Evolutionary conservation across 2,888 invertebrate species (phyloP), one percentile per base, ranked within the genome.

Genomic region (Branchinecta sandiegonensis): DNA sequence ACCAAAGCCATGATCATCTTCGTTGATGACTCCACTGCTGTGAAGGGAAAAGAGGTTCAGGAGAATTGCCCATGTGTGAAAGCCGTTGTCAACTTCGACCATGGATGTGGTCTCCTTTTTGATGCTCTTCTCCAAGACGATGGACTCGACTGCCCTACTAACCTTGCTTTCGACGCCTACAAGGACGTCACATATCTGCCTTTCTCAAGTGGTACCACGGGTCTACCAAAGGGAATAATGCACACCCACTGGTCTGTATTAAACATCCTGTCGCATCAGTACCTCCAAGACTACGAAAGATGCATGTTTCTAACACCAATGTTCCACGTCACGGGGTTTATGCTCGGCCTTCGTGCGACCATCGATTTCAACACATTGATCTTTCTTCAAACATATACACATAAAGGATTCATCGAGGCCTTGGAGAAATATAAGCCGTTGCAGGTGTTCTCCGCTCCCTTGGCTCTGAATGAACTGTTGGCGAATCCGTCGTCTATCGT

Each of bases 401-500:
- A 56, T 14, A 10, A 56, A 56, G 56, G n/a, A 14, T 56, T 56
- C 1, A 56, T 56, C n/a, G 17, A 56, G 10, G 17, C 17, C n/a
- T 56, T 56, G 56, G 56, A 56, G 17, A 56, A 56, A 56, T 56
- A 56, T 17, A n/a, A 56, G 56, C 56, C 56, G n/a, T 14, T 17
- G n/a, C 17, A 14, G n/a, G n/a, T 56, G 8, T 56, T 56, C 17
- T 56, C 8, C 17, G n/a, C 17, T n/a, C 56, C 56, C n/a, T 17
- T 17, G n/a, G n/a, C 56, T 56, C 56, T 56, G n/a, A 56, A 14
- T 56, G 17, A 23, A 23, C 23, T 56, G 56, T 14, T 56, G 56
- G n/a, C 17, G 8, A 56, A 56, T 14, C 56, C 8, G n/a, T 17
- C 56, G n/a, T 14, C n/a, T 9, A 8, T 9, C 1, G 56, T 14